Conservation (phyloP, 1,140 invertebrate genomes). For the Cephus cinctus region DNA sequence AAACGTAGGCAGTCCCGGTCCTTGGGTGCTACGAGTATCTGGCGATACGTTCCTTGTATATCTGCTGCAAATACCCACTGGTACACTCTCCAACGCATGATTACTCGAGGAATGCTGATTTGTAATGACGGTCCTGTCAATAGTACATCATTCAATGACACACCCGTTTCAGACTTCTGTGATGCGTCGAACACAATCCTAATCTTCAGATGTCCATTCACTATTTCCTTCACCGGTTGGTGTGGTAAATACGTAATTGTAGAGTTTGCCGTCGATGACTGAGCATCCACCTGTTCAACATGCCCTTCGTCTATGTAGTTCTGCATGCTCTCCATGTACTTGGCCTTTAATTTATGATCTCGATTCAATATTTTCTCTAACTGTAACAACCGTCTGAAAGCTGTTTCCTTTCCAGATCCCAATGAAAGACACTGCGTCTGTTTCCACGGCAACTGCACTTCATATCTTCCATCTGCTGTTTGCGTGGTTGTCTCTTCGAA, state of each 20-base stretch:
- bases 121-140: slow-evolving; percentile 29
- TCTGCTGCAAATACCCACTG: slow-evolving; percentile 33
- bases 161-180: slow-evolving; percentile 20
- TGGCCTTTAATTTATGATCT: neutral
- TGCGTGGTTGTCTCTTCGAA: neutral
- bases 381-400: slow-evolving; percentile 9
- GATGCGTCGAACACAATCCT: slow-evolving; percentile 44
- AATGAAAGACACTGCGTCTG: neutral
- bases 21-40: slow-evolving; percentile 27
- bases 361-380: neutral
- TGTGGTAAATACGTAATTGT: slow-evolving; percentile 34
- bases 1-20: slow-evolving; percentile 29
- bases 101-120: slow-evolving; percentile 16
- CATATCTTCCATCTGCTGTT: neutral
- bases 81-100: slow-evolving; percentile 12
- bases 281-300: slow-evolving; percentile 21
- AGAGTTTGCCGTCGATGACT: slow-evolving; percentile 1
- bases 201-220: slow-evolving; percentile 31
- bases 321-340: slow-evolving; percentile 31
- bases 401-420: slow-evolving; percentile 1
- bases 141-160: slow-evolving; percentile 40
- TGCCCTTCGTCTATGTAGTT: slow-evolving; percentile 31
- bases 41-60: slow-evolving; percentile 51
- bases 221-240: slow-evolving; percentile 27
- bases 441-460: neutral